Conservation (phyloP, 2,797 vertebrate species). For the Diplodus sargus region DNA sequence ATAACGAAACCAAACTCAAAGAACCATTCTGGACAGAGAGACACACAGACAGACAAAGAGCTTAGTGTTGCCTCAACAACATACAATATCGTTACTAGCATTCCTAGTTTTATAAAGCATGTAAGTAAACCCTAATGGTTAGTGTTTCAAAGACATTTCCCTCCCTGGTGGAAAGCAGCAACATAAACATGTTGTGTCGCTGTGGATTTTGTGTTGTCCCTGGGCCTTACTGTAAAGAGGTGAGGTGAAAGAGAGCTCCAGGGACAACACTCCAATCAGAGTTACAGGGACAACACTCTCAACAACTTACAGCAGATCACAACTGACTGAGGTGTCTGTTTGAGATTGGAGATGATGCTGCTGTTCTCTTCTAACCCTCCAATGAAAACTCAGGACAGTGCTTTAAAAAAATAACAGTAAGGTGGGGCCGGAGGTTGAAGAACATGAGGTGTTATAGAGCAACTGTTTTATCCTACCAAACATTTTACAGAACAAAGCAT, state of each 20-base stretch:
- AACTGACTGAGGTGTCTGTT: not conserved
- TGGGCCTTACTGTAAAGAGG: constrained; percentile 3
- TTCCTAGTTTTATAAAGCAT: not conserved
- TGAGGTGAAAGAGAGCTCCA: not conserved
- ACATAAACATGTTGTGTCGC: constrained; percentile 64
- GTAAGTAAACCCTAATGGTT: not conserved
- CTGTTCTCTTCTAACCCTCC: not conserved
- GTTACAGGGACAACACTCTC: constrained; percentile 22
- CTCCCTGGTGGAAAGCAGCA: constrained; percentile 36
- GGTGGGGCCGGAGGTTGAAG: not conserved
- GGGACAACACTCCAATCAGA: constrained; percentile 31
- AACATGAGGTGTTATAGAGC: not conserved
- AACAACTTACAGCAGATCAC: not conserved
- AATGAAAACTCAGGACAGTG: not conserved
- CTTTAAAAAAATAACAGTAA: not conserved
- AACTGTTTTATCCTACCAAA: not conserved
- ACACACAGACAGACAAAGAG: constrained; percentile 16
- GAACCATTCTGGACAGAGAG: constrained; percentile 92
- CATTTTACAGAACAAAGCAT: not conserved
- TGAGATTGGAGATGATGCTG: no score
- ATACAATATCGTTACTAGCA: not conserved
- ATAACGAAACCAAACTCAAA: constrained; percentile 99
- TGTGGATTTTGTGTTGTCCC: constrained; percentile 15
- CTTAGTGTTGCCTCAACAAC: constrained; percentile 11
- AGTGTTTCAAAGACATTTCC: constrained; percentile 8